These are phyloP conservation scores for Perca flavescens DNA, from an alignment of 2,113 vertebrate species.

Conservation along the genomic window DNA sequence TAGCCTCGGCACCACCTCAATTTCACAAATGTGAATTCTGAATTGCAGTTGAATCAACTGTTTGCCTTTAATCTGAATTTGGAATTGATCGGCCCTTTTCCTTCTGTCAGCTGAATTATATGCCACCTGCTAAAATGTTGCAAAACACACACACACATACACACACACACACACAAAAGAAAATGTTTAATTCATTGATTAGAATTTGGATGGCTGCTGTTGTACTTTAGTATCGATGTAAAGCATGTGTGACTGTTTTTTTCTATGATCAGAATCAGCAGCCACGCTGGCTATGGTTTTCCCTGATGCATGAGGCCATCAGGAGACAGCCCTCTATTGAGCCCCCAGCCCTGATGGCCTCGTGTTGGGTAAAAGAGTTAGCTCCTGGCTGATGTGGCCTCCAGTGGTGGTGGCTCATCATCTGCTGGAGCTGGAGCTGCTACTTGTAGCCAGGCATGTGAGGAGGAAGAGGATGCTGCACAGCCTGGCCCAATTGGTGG, in stretches of 20 bases:
- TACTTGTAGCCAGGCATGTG: background rate
- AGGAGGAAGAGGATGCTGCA: background rate
- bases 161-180: too few species aligned
- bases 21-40: conserved; percentile 54
- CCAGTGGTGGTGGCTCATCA: background rate
- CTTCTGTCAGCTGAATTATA: background rate
- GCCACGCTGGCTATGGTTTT: too few species aligned
- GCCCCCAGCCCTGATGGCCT: background rate
- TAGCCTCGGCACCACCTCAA: conserved; percentile 10
- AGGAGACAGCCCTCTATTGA: background rate
- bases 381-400: background rate
- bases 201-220: too few species aligned
- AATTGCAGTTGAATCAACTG: conserved; percentile 16
- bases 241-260: too few species aligned
- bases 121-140: background rate
- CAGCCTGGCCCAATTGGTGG: background rate
- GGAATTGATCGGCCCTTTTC: conserved; percentile 15
- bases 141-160: background rate
- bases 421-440: background rate
- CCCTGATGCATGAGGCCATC: too few species aligned
- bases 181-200: too few species aligned
- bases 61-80: conserved; percentile 47
- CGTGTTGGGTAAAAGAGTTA: background rate
- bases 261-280: too few species aligned
- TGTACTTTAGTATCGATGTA: too few species aligned